A percentile compares a stretch with the other conserved stretches of the same genome.
phyloP scores from a whole-genome alignment of 2,797 vertebrate genomes.

The Lepidocolaptes lacrymiger region DNA sequence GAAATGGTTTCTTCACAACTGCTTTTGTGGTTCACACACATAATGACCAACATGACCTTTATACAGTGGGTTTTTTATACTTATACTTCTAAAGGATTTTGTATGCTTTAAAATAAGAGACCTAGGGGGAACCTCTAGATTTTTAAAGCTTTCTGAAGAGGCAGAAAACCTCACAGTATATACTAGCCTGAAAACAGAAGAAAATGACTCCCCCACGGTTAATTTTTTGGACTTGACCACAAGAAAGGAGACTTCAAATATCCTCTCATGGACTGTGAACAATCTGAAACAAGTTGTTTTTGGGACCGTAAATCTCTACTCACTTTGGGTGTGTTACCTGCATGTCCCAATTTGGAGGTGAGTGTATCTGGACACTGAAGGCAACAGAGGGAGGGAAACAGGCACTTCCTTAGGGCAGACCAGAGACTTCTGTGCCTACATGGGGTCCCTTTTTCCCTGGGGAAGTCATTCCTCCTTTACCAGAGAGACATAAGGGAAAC shows the following conservation, averaged over 20 bases:
- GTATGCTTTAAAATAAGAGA: background rate
- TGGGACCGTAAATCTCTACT: background rate
- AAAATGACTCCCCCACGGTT: background rate
- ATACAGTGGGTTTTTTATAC: background rate
- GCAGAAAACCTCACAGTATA: background rate
- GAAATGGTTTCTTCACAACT: background rate
- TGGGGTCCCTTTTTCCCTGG: background rate
- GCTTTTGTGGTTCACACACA: background rate
- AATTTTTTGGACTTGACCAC: background rate
- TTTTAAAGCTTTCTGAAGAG: background rate
- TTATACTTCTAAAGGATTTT: background rate
- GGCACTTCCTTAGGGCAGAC: background rate
- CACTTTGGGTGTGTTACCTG: background rate
- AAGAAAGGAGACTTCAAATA: background rate
- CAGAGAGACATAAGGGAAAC: background rate
- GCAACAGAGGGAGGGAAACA: background rate
- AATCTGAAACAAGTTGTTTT: background rate
- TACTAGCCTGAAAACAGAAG: background rate
- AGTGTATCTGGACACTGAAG: background rate
- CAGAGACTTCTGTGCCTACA: background rate
- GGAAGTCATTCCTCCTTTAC: background rate
- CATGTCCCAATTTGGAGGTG: fast-evolving
- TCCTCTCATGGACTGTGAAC: background rate
- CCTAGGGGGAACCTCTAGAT: background rate
- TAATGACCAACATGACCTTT: background rate